Evolutionary conservation across 2,888 invertebrate genomes (phyloP).

Genomic region (Synergus itoensis): DNA sequence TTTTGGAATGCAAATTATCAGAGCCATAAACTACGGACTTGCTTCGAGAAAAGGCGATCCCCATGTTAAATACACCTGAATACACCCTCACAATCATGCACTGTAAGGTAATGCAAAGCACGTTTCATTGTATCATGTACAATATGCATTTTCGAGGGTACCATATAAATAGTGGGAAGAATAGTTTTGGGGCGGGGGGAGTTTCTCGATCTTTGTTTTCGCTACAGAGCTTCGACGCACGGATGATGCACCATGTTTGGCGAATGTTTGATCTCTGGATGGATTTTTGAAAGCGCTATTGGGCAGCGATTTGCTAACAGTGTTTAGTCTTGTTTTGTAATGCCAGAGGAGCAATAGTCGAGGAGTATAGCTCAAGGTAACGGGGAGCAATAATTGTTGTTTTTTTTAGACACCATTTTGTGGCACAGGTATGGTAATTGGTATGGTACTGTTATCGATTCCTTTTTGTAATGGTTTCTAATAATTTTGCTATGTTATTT

Average conservation of each 20-base stretch:
- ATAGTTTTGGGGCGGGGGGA: neutral
- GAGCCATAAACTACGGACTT: neutral
- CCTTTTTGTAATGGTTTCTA: neutral
- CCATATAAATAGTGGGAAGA: neutral
- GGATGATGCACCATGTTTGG: slow-evolving; percentile 16
- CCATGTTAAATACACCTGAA: neutral
- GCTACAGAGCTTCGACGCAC: slow-evolving; percentile 21
- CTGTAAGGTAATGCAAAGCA: slow-evolving; percentile 27
- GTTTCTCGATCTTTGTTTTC: slow-evolving; percentile 24
- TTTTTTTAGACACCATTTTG: slow-evolving; percentile 13
- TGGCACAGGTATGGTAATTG: slow-evolving; percentile 23
- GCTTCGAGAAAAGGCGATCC: neutral
- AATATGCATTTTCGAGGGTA: slow-evolving; percentile 5
- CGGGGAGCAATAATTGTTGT: neutral
- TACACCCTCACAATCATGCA: neutral
- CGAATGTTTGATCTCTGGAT: slow-evolving; percentile 13
- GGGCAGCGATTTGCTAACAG: slow-evolving; percentile 1
- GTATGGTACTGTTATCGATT: slow-evolving; percentile 21
- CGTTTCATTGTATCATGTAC: slow-evolving; percentile 15
- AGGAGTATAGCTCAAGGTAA: slow-evolving; percentile 21
- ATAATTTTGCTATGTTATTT: neutral
- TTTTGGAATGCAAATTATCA: neutral
- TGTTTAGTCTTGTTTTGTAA: neutral
- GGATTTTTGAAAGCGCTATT: slow-evolving; percentile 24
- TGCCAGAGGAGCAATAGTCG: neutral